phyloP scores from a whole-genome alignment of 2,797 vertebrate genomes.

The Rhinoraja longicauda region DNA sequence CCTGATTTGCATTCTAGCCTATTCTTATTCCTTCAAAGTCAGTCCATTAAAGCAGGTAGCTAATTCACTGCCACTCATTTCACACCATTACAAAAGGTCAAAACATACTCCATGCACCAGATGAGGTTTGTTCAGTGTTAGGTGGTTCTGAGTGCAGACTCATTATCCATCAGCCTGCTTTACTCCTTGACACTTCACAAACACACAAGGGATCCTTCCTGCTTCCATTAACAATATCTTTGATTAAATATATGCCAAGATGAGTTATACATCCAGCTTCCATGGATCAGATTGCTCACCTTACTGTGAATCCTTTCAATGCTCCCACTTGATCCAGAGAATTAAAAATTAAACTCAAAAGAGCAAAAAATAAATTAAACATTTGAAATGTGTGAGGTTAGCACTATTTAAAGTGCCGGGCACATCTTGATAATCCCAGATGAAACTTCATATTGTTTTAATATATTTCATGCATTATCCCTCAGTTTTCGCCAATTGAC shows the following conservation, averaged over 20 bases:
- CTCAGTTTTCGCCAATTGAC: background rate
- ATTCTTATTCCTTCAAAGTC: background rate
- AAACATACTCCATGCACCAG: background rate
- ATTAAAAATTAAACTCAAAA: background rate
- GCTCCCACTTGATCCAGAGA: background rate
- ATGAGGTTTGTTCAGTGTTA: background rate
- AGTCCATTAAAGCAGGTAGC: background rate
- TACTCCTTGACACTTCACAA: background rate
- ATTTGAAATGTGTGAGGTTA: background rate
- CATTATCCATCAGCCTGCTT: background rate
- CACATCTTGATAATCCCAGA: background rate
- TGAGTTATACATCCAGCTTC: background rate
- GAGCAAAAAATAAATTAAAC: background rate
- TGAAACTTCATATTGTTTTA: background rate
- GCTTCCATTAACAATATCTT: background rate
- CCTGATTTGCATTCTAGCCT: background rate
- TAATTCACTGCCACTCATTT: background rate
- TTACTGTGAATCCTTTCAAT: background rate
- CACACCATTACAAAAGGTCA: background rate
- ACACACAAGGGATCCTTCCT: background rate
- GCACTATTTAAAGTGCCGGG: background rate
- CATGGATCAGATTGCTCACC: background rate
- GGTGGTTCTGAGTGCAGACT: background rate
- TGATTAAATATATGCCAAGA: background rate
- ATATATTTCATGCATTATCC: background rate